A percentile compares a stretch with the other conserved stretches of the same genome.
phyloP scores from a whole-genome alignment of 2,797 vertebrate species.

The Esox masquinongy region DNA sequence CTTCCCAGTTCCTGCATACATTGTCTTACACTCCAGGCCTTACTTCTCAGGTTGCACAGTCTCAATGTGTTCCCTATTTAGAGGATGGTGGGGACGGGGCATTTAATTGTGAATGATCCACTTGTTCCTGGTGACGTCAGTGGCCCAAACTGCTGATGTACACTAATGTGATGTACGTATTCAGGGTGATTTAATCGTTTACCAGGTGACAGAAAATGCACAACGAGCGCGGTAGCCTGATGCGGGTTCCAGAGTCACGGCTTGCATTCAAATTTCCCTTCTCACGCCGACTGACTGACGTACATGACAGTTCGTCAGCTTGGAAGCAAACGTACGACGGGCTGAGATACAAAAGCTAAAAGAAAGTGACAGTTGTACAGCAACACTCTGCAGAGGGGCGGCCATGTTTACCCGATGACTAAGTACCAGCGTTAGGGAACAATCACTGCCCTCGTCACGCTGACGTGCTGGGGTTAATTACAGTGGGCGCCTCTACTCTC shows the following conservation, averaged over 20 bases:
- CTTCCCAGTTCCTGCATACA: not conserved
- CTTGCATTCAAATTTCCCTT: not conserved
- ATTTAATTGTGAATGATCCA: not conserved
- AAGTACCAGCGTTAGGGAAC: slow-evolving; percentile 44
- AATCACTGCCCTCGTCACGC: slow-evolving; percentile 39
- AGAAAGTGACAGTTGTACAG: not conserved
- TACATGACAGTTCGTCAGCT: not conserved
- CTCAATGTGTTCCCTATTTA: not conserved
- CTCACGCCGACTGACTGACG: not conserved
- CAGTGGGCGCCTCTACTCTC: slow-evolving; percentile 19
- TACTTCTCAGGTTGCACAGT: not conserved
- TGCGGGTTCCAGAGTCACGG: not conserved
- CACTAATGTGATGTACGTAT: not conserved
- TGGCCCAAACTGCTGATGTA: not conserved
- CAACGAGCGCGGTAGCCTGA: not conserved
- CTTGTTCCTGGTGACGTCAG: not conserved
- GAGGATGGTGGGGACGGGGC: not conserved
- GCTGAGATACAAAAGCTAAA: not conserved
- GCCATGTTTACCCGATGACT: slow-evolving; percentile 38
- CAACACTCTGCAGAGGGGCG: not conserved
- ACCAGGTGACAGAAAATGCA: not conserved
- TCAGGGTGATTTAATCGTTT: not conserved
- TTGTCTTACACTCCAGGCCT: not conserved
- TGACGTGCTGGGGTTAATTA: slow-evolving; percentile 49
- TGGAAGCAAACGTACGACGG: not conserved